These are phyloP conservation scores for Anoncus sp. DNA, from an alignment of 2,888 invertebrate species.

Conservation along the genomic window DNA sequence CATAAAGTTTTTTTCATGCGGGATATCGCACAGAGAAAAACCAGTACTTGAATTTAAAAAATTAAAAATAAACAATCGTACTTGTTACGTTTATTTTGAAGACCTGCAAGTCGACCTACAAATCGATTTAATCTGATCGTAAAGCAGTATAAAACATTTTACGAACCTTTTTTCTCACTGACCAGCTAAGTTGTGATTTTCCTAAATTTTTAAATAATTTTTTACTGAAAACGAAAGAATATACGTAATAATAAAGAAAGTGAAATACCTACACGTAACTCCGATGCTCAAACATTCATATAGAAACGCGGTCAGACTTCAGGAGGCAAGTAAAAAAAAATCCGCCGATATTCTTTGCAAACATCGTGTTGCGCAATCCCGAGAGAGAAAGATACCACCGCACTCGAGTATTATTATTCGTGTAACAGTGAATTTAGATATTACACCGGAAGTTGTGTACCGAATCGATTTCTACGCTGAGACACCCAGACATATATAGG, in stretches of 20 bases:
- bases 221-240: neutral
- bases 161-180: neutral
- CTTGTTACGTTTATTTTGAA: too few relatives aligned
- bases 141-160: neutral
- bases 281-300: neutral
- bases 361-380: slow-evolving; percentile 7
- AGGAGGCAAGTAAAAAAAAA: neutral
- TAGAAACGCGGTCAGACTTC: neutral
- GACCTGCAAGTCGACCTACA: too few relatives aligned
- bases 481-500: slow-evolving; percentile 9
- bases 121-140: too few relatives aligned
- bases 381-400: neutral
- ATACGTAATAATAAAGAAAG: neutral
- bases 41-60: neutral
- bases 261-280: neutral
- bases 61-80: too few relatives aligned
- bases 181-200: neutral
- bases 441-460: slow-evolving; percentile 39
- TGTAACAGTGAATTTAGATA: slow-evolving; percentile 11
- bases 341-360: neutral
- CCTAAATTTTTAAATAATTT: neutral
- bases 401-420: slow-evolving; percentile 4
- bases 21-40: too few relatives aligned
- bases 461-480: slow-evolving; percentile 28
- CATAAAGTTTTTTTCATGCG: too few relatives aligned